These are phyloP conservation scores for Lithophane ornitopus DNA, from an alignment of 2,888 invertebrate genomes.

Conservation along the genomic window DNA sequence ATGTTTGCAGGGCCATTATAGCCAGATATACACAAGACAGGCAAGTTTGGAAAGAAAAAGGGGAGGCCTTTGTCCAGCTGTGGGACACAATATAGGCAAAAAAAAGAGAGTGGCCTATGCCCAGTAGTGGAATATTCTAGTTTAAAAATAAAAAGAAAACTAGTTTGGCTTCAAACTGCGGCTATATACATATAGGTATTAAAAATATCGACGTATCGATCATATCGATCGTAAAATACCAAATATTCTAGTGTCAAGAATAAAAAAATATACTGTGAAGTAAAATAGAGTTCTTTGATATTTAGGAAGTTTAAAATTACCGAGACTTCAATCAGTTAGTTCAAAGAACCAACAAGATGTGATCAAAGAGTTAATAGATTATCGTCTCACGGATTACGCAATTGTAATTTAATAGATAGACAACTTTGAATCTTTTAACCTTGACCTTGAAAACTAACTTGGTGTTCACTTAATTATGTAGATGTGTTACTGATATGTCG, in stretches of 20 bases:
- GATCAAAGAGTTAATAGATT: constrained; percentile 47
- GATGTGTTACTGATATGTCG: constrained; percentile 6
- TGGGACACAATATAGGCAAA: background rate
- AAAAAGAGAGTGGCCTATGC: background rate
- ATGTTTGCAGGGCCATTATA: background rate
- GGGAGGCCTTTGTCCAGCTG: background rate
- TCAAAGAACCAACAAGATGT: constrained; percentile 31
- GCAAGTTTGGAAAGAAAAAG: background rate
- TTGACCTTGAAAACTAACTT: constrained; percentile 57
- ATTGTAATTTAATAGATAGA: constrained; percentile 63
- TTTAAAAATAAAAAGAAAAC: background rate
- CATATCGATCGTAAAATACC: background rate
- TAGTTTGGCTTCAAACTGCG: background rate
- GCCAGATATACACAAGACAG: background rate
- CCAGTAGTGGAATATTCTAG: background rate
- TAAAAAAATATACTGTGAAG: background rate
- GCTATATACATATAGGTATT: background rate
- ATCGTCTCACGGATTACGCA: constrained; percentile 61
- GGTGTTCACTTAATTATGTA: constrained; percentile 38
- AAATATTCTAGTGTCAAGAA: background rate
- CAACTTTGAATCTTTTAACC: constrained; percentile 58
- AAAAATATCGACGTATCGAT: background rate
- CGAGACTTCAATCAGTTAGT: constrained; percentile 14
- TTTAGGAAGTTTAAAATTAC: constrained; percentile 34
- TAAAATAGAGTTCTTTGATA: constrained; percentile 13